A percentile compares a stretch with the other conserved stretches of the same genome.
Conservation (phyloP, 1,140 invertebrate genomes). For the Hylaeus anthracinus region DNA sequence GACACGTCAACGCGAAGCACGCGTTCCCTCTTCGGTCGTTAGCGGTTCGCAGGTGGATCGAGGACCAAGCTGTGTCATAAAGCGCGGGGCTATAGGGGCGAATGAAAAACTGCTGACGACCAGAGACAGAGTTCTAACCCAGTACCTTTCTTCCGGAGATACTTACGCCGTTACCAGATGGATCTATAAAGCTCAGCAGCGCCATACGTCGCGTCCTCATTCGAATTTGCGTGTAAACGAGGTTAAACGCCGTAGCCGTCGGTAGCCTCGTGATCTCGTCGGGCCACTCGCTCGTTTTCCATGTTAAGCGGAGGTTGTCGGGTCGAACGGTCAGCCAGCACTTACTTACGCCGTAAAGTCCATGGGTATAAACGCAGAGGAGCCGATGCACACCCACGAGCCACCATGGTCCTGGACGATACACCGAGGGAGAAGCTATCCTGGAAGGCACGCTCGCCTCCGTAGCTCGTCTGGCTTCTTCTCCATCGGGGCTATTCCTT, state of each 20-base stretch:
- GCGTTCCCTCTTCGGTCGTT: constrained; percentile 2
- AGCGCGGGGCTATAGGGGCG: neutral
- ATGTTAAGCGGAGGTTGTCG: constrained; percentile 25
- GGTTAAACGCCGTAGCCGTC: constrained; percentile 34
- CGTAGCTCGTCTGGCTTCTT: constrained; percentile 36
- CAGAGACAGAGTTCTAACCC: neutral
- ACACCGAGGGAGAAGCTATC: constrained; percentile 17
- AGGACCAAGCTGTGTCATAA: neutral
- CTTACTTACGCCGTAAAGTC: constrained; percentile 49
- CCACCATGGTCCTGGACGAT: constrained; percentile 25
- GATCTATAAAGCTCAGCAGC: constrained; percentile 49
- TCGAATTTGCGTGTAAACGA: constrained; percentile 65
- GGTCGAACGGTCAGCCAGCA: constrained; percentile 38
- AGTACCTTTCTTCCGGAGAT: neutral
- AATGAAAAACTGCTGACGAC: constrained; percentile 22
- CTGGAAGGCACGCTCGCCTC: constrained; percentile 29
- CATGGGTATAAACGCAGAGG: constrained; percentile 46
- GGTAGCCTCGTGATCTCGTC: neutral
- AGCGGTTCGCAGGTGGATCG: constrained; percentile 27
- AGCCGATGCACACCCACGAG: constrained; percentile 54
- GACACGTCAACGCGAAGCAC: no score
- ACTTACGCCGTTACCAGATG: constrained; percentile 14
- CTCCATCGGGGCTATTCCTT: constrained; percentile 58
- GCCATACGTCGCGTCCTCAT: constrained; percentile 35
- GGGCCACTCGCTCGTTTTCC: constrained; percentile 28